phyloP scores from a whole-genome alignment of 2,888 invertebrate genomes.

The Xestia c-nigrum region DNA sequence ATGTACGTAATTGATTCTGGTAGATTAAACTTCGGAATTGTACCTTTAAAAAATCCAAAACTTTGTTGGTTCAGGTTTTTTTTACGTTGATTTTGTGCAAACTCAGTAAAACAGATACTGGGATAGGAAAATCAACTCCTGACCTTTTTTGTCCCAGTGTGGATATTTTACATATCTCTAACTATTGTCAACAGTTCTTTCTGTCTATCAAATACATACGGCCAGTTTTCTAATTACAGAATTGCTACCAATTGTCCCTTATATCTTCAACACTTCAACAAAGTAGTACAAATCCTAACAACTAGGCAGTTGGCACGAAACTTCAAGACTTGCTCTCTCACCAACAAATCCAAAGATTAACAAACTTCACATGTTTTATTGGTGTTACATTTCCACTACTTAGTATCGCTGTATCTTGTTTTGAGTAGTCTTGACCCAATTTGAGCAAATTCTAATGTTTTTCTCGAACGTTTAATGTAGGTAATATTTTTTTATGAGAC shows the following conservation, averaged over 20 bases:
- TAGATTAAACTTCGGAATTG: not conserved
- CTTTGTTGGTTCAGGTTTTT: not conserved
- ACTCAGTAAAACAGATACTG: not conserved
- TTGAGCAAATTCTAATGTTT: not conserved
- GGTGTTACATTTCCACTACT: not conserved
- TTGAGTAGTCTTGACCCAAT: not conserved
- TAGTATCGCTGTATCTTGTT: not conserved
- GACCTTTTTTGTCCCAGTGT: not conserved
- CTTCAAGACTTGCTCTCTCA: not conserved
- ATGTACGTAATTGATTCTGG: not conserved
- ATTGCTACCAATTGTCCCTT: not conserved
- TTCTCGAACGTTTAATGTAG: not conserved
- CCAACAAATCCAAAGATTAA: not conserved
- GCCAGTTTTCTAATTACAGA: not conserved
- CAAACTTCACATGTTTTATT: not conserved
- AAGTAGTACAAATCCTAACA: constrained; percentile 10
- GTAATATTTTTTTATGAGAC: not conserved
- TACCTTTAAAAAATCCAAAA: not conserved
- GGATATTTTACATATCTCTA: not conserved
- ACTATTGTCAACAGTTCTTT: not conserved
- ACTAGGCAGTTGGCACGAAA: constrained; percentile 29
- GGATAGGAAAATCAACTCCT: not conserved
- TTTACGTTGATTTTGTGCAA: not conserved
- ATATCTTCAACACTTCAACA: not conserved
- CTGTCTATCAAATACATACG: not conserved